Percentiles rank a stretch among this genome's conserved stretches.
Conservation (phyloP, 2,797 vertebrate species). For the Acridotheres tristis region DNA sequence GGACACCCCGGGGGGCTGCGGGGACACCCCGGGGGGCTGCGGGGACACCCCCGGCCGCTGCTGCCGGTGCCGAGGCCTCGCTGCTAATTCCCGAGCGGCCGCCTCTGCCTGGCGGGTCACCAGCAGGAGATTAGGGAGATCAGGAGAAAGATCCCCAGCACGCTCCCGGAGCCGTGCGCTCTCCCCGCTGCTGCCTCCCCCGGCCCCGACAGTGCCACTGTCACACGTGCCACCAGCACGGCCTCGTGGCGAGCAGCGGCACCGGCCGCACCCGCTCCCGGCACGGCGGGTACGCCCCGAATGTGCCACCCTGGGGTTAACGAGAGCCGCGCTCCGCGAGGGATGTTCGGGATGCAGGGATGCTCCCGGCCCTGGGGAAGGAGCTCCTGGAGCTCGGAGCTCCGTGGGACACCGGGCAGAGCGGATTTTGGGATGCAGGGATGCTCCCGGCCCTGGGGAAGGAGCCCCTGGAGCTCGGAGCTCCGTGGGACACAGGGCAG, state of each 20-base stretch:
- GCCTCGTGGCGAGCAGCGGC: not conserved
- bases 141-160: not conserved
- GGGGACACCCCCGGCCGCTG: not conserved
- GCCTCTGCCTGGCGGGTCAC: slow-evolving; percentile 61
- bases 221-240: not conserved
- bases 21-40: not conserved
- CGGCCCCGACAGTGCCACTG: not conserved
- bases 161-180: not conserved
- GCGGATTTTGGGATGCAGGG: rapidly evolving
- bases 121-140: slow-evolving; percentile 51
- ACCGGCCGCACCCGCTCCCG: not conserved
- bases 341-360: not conserved
- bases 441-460: rapidly evolving
- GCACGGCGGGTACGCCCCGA: rapidly evolving
- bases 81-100: not conserved
- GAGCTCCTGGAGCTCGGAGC: not conserved
- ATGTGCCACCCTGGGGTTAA: rapidly evolving
- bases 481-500: too few relatives aligned
- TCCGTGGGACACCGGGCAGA: too few relatives aligned
- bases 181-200: not conserved
- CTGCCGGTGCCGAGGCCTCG: not conserved
- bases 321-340: not conserved
- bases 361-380: rapidly evolving
- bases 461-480: not conserved
- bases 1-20: too few relatives aligned